Conservation (phyloP, 2,797 vertebrate species). For the Prionace glauca region DNA sequence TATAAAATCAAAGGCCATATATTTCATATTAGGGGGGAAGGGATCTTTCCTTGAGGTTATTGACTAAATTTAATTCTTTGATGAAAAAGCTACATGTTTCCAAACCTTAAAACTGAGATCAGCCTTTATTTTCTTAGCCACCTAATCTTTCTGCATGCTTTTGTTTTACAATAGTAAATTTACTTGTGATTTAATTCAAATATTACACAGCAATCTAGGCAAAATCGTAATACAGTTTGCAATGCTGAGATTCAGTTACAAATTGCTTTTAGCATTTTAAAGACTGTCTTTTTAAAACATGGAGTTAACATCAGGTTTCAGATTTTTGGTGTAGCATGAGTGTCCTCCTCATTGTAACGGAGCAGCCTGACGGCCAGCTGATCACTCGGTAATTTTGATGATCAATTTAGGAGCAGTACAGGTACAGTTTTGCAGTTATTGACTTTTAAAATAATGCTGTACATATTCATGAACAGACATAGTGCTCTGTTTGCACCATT, state of each 20-base stretch:
- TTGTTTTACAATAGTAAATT: background rate
- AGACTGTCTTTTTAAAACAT: background rate
- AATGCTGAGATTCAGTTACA: background rate
- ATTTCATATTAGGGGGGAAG: background rate
- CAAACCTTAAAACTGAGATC: background rate
- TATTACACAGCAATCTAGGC: background rate
- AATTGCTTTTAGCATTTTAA: background rate
- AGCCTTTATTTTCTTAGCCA: background rate
- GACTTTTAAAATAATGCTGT: background rate
- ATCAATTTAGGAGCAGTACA: background rate
- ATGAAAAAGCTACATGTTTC: background rate
- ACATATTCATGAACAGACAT: background rate
- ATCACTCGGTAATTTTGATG: background rate
- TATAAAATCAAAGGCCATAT: background rate
- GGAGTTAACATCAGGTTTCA: background rate
- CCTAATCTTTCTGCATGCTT: background rate
- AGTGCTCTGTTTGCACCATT: background rate
- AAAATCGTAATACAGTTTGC: background rate
- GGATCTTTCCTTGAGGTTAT: background rate
- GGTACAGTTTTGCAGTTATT: background rate
- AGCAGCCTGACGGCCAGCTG: background rate
- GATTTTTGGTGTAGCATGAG: background rate
- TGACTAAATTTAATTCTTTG: background rate
- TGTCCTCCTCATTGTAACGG: background rate
- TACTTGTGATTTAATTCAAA: background rate